phyloP scores from a whole-genome alignment of 2,797 vertebrate species.

The Liparis tanakae region DNA sequence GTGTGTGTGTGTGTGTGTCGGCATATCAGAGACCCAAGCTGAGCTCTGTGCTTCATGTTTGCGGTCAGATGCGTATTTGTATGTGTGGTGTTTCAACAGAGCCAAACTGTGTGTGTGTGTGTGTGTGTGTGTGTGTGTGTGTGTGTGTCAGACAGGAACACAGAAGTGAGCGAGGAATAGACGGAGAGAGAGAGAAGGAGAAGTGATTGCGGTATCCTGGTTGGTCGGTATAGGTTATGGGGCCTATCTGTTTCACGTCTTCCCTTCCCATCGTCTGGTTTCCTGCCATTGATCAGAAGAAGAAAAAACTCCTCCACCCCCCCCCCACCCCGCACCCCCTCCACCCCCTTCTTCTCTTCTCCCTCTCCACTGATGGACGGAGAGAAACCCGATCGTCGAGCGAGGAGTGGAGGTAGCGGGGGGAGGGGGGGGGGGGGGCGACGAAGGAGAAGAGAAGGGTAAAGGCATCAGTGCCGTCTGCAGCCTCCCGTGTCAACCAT shows the following conservation, averaged over 20 bases:
- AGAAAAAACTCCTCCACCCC: slow-evolving; percentile 77
- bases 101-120: slow-evolving; percentile 19
- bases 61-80: slow-evolving; percentile 66
- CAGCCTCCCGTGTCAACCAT: slow-evolving; percentile 66
- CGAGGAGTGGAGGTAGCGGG: slow-evolving; percentile 34
- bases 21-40: slow-evolving; percentile 23
- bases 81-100: slow-evolving; percentile 53
- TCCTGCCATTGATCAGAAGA: slow-evolving; percentile 99
- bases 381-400: slow-evolving; percentile 90
- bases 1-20: slow-evolving; percentile 18
- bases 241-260: slow-evolving; percentile 94
- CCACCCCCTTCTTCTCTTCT: slow-evolving; percentile 81
- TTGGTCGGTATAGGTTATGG: slow-evolving; percentile 63
- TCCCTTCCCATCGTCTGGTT: slow-evolving; percentile 94
- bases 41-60: slow-evolving; percentile 59
- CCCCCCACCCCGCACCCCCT: no score
- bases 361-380: slow-evolving; percentile 90
- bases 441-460: slow-evolving; percentile 73
- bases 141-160: slow-evolving; percentile 37
- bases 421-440: slow-evolving; percentile 1
- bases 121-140: slow-evolving; percentile 24
- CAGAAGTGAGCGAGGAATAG: slow-evolving; percentile 44
- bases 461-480: slow-evolving; percentile 72
- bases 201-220: slow-evolving; percentile 63
- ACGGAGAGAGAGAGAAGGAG: slow-evolving; percentile 45